phyloP scores from a whole-genome alignment of 1,140 invertebrate species.

The Drosophila kanapiae region DNA sequence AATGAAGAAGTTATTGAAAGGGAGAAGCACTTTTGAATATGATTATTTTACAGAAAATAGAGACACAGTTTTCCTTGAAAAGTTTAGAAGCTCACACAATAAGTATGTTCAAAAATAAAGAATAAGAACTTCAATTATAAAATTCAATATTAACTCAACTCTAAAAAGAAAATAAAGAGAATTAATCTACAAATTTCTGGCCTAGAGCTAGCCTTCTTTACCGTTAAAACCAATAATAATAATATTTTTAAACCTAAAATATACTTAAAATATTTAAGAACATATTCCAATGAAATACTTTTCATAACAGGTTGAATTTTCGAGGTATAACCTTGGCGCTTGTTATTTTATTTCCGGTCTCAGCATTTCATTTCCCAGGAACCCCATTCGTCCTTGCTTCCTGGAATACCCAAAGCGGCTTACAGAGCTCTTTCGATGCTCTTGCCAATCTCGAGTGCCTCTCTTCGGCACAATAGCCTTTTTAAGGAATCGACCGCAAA shows the following conservation, averaged over 20 bases:
- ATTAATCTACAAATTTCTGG: too few species aligned
- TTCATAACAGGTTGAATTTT: neutral
- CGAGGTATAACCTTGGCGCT: too few species aligned
- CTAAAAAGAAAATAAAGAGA: too few species aligned
- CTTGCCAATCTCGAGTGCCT: slow-evolving; percentile 6
- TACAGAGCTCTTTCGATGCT: slow-evolving; percentile 21
- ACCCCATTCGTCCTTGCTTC: neutral
- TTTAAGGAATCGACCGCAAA: slow-evolving; percentile 28
- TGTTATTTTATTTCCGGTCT: neutral
- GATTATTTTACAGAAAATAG: neutral
- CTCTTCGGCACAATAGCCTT: slow-evolving; percentile 12
- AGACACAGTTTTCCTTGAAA: neutral
- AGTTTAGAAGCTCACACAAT: too few species aligned
- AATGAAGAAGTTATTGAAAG: slow-evolving; percentile 5
- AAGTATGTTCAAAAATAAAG: neutral
- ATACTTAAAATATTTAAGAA: neutral
- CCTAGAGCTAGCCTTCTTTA: too few species aligned
- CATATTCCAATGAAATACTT: neutral
- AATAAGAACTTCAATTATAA: too few species aligned
- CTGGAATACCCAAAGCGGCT: slow-evolving; percentile 12
- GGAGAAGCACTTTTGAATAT: neutral
- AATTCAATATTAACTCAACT: too few species aligned
- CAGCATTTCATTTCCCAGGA: slow-evolving; percentile 10
- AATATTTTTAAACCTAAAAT: too few species aligned
- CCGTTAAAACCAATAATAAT: too few species aligned